Base-by-base conservation (phyloP, 2,797 vertebrate genomes). In the Lepus townsendii region DNA sequence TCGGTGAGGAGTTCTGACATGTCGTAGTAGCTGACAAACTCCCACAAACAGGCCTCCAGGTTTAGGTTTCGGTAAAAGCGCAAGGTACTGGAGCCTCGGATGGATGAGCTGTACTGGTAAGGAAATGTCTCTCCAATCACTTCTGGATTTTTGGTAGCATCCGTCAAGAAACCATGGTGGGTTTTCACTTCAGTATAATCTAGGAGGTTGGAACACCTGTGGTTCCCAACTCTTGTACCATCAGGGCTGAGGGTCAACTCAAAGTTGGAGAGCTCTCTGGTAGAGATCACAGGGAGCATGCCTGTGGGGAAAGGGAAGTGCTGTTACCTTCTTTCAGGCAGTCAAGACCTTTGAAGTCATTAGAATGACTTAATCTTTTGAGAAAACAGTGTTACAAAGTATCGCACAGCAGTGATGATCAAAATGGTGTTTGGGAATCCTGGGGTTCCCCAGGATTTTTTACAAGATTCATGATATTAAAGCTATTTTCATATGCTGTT, bases 1-100 rank as follows among this genome's bases (percentile, higher is more conserved):
- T 99, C 99, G 0, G 98, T 98, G 83, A 99, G 99, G 69, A 99
- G 99, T 97, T 99, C 99, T 0, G 99, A 99, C 99, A 99, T 99
- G 98, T 99, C 98, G 82, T 99, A 99, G 97, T 99, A 99, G 98
- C 99, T 99, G 91, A 96, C 98, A 88, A 99, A 99, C 97, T 99
- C 99, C 99, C 99, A 99, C 4, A 99, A 97, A 87, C 99, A 99
- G 38, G 99, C 99, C 71, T 99, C 99, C 76, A 99, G 98, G 97
- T 99, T 99, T 85, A 99, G 98, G 96, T 99, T 99, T 90, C 98
- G 97, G 97, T 99, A 99, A 98, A 99, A 99, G 50, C 99, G 99
- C 80, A 99, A 95, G 0, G 99, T 98, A 50, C 97, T 96, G 90
- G 98, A 96, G 0, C 99, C 99, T 90, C 99, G 97, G 84, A 99